These are phyloP conservation scores for Trichogramma pretiosum DNA, from an alignment of 1,140 invertebrate species.

Conservation along the genomic window DNA sequence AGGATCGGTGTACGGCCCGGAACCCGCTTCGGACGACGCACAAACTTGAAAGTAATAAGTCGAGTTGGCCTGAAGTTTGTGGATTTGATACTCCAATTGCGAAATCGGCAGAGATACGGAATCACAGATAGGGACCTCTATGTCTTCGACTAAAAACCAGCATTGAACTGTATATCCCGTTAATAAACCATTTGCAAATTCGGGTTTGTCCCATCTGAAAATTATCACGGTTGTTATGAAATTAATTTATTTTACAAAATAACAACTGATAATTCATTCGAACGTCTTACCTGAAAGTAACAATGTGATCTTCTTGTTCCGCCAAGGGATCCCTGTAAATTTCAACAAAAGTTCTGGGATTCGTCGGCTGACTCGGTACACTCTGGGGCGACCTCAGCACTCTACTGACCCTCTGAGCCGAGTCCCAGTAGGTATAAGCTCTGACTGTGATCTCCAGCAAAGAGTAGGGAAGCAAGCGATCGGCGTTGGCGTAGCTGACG, in stretches of 20 bases:
- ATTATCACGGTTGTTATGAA: conserved; percentile 5
- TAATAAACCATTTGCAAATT: conserved; percentile 63
- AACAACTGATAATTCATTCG: background rate
- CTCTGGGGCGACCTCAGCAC: conserved; percentile 58
- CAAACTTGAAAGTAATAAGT: conserved; percentile 73
- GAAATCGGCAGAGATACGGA: conserved; percentile 22
- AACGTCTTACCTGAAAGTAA: conserved; percentile 45
- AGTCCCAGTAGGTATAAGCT: conserved; percentile 77
- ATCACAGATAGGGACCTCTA: conserved; percentile 31
- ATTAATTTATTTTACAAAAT: background rate
- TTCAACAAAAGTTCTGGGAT: conserved; percentile 60
- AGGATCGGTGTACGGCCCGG: conserved; percentile 55
- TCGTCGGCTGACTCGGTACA: conserved; percentile 60
- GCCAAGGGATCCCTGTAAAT: conserved; percentile 34
- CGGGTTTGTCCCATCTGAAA: conserved; percentile 67
- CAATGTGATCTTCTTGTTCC: conserved; percentile 43
- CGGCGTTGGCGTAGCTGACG: conserved; percentile 41
- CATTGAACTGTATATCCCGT: conserved; percentile 62
- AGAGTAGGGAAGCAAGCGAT: conserved; percentile 57
- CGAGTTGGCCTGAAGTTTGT: conserved; percentile 50
- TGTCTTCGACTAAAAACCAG: conserved; percentile 46
- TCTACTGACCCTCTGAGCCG: conserved; percentile 52
- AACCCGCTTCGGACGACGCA: conserved; percentile 68
- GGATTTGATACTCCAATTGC: conserved; percentile 48
- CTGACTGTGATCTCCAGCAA: conserved; percentile 61